Evolutionary conservation across 2,888 invertebrate genomes (phyloP), one percentile per base, ranked within the genome.

Genomic region (Dione vanillae): DNA sequence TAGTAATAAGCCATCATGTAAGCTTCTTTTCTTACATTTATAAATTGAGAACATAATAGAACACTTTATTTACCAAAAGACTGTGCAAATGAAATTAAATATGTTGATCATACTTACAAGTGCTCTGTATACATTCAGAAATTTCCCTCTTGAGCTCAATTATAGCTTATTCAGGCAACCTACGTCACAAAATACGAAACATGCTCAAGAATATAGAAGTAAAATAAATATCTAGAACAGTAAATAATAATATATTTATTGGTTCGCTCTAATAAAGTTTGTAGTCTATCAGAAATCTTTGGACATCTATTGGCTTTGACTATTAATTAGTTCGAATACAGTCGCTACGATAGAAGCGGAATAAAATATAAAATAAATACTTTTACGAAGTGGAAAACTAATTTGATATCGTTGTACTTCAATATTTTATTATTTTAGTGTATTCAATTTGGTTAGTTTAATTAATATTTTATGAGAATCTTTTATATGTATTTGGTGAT

Each of bases 281-380:
- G 8, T 56, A 66, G n/a, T 66, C 35, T 54, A 66, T 66, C 54
- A 66, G 54, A 56, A 56, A 56, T 41, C 45, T 54, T 54, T 43
- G 16, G 54, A 43, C 43, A 54, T 66, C 45, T 65, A 43, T 65
- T 65, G 54, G 52, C 45, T 56, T 54, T 43, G 65, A 43, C 19
- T 54, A 54, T 54, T 66, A 43, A 66, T 54, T 56, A 56, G 35
- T 54, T 66, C 20, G 54, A 54, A 66, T 66, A 66, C 54, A n/a
- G 43, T 19, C 52, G 16, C 43, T 43, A 19, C 41, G 41, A 66
- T 35, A 14, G 35, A 56, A 52, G 54, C 35, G 12, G 19, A 41
- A 65, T 35, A 45, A 43, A 65, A 37, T 52, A 43, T 52, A 20
- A 43, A 54, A 19, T 35, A 61, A 61, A 61, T 45, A 61, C 20